Evolutionary conservation across 2,888 invertebrate genomes (phyloP), one percentile per base, ranked within the genome.

Genomic region (Eupithecia subfuscata): DNA sequence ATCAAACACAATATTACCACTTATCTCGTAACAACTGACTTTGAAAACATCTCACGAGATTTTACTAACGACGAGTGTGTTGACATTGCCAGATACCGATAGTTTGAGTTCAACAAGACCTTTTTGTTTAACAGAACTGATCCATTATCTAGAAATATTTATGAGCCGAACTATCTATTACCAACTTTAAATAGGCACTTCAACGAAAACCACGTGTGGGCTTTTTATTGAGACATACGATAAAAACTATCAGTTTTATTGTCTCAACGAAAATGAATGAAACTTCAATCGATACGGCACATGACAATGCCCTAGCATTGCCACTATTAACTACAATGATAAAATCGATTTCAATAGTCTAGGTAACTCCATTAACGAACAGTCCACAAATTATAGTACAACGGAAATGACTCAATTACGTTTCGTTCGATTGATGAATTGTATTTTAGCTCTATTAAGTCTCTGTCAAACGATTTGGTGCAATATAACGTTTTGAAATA

Each of bases 1-100:
- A 90, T 91, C 92, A 92, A 93, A 92, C 89, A 93, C 88, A 92
- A 92, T 93, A 94, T 94, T 91, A 93, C 92, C 92, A 92, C 91
- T 93, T 94, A 94, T 94, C 93, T 92, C 86, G 85, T 89, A 90
- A 92, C 91, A 92, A 91, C 90, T 88, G 87, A 87, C 88, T 91
- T 88, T 85, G 85, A 92, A 92, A 91, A 89, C 89, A 89, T 92
- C 90, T 87, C 84, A 85, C 84, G 84, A 85, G 86, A 89, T 90
- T 88, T 89, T 88, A 86, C 86, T 84, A 80, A 79, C 86, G 85
- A 84, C 87, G 86, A 83, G 84, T 88, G 79, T 91, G 85, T 56
- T 56, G 52, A 56, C 91, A 88, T 82, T 86, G 82, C 75, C 79
- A 82, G 87, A 87, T 91, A 92, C 89, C 87, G 84, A 87, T 88